phyloP scores from a whole-genome alignment of 1,140 invertebrate genomes.

The Platorchestia sp. region DNA sequence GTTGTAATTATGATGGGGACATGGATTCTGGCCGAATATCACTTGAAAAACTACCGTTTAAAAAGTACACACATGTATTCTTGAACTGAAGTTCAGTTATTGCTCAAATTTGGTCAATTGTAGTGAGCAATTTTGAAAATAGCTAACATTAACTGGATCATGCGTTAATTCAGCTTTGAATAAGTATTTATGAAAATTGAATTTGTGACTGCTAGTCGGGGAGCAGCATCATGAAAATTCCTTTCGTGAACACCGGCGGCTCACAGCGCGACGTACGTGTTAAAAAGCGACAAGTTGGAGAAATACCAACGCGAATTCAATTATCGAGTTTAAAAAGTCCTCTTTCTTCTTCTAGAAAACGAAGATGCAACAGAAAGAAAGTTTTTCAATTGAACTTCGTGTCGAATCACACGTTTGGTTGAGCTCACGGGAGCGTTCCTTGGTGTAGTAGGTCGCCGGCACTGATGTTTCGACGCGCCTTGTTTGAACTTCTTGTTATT shows the following conservation, averaged over 20 bases:
- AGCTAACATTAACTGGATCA: too few species aligned
- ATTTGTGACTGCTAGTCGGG: too few species aligned
- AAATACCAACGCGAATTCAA: not conserved
- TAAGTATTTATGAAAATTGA: too few species aligned
- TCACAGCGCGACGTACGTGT: too few species aligned
- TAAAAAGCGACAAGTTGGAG: not conserved
- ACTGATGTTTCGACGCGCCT: not conserved
- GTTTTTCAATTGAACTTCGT: conserved; percentile 21
- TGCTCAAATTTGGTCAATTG: too few species aligned
- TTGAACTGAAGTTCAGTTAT: too few species aligned
- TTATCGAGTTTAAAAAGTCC: not conserved
- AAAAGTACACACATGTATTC: too few species aligned
- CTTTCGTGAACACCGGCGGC: too few species aligned
- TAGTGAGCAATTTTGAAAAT: too few species aligned
- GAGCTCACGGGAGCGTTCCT: not conserved
- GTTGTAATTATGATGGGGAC: not conserved
- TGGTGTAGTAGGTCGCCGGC: not conserved
- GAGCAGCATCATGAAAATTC: too few species aligned
- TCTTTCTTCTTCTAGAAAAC: not conserved
- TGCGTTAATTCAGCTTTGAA: too few species aligned
- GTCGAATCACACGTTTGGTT: conserved; percentile 35
- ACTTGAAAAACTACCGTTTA: not conserved
- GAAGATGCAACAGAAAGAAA: not conserved
- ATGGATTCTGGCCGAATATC: not conserved
- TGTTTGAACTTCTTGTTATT: not conserved